Percentiles rank a stretch among this genome's conserved stretches.
Evolutionary conservation across 2,888 invertebrate species (phyloP).

Genomic region (Volucella zonaria): DNA sequence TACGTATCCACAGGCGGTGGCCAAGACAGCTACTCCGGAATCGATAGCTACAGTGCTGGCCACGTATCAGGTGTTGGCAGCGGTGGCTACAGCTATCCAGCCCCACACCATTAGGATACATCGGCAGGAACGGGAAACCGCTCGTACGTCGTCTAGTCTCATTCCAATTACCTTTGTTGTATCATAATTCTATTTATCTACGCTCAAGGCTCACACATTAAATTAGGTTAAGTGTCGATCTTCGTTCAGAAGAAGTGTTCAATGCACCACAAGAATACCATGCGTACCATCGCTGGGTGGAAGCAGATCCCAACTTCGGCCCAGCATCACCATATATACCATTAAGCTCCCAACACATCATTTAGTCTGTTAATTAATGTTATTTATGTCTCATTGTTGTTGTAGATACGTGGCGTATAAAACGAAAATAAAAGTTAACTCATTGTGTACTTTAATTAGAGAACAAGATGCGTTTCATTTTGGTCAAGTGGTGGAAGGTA

Average conservation of each 20-base stretch:
- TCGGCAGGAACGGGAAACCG: slow-evolving; percentile 43
- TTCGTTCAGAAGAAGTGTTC: slow-evolving; percentile 55
- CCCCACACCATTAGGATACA: slow-evolving; percentile 75
- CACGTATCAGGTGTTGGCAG: slow-evolving; percentile 78
- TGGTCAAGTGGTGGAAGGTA: slow-evolving; percentile 3
- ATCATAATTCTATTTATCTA: slow-evolving; percentile 68
- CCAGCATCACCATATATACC: slow-evolving; percentile 31
- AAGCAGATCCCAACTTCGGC: neutral
- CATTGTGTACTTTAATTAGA: slow-evolving; percentile 39
- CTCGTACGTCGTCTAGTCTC: slow-evolving; percentile 70
- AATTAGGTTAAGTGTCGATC: slow-evolving; percentile 44
- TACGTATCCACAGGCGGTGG: slow-evolving; percentile 26
- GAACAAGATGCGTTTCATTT: slow-evolving; percentile 50
- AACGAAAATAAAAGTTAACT: slow-evolving; percentile 43
- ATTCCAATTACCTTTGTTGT: slow-evolving; percentile 61
- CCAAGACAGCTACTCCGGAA: slow-evolving; percentile 77
- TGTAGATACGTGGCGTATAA: slow-evolving; percentile 56
- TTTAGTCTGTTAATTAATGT: slow-evolving; percentile 65
- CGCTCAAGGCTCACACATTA: slow-evolving; percentile 41
- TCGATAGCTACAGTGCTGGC: slow-evolving; percentile 79
- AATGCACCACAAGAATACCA: slow-evolving; percentile 37
- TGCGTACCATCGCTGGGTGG: neutral
- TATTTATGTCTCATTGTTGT: slow-evolving; percentile 70
- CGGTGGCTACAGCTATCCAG: slow-evolving; percentile 77
- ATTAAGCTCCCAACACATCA: slow-evolving; percentile 27